These are phyloP conservation scores for Lytechinus pictus DNA, from an alignment of 35 echinoderm and acorn worm genomes.

Conservation along the genomic window DNA sequence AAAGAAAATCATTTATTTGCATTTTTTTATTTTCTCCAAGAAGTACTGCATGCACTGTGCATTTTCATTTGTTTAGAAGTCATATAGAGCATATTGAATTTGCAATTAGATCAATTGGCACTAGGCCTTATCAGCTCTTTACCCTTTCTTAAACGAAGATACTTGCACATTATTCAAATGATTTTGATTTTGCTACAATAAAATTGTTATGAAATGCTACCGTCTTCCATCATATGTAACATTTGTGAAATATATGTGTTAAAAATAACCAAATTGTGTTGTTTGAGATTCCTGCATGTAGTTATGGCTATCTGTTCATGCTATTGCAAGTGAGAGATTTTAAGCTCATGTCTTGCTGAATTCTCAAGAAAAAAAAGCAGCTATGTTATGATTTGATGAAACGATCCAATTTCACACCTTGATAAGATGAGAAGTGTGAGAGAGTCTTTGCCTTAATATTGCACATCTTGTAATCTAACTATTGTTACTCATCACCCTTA, in stretches of 20 bases:
- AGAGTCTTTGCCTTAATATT: too few relatives aligned
- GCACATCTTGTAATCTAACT: too few relatives aligned
- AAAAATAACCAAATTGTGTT: not conserved
- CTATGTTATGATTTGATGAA: too few relatives aligned
- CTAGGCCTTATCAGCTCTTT: not conserved
- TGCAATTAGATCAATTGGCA: not conserved
- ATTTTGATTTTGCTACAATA: not conserved
- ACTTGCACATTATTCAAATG: not conserved
- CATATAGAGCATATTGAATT: not conserved
- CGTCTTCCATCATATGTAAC: not conserved
- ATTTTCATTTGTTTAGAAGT: too few relatives aligned
- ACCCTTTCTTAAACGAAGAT: not conserved
- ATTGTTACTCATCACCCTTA: too few relatives aligned
- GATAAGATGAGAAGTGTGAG: too few relatives aligned
- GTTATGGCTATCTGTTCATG: not conserved
- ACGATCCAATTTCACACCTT: too few relatives aligned
- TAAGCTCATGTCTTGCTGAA: too few relatives aligned
- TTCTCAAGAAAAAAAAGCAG: too few relatives aligned
- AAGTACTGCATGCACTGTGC: too few relatives aligned
- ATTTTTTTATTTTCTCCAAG: too few relatives aligned
- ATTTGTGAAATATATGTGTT: not conserved
- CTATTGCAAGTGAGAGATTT: not conserved
- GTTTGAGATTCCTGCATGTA: not conserved
- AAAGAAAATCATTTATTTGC: too few relatives aligned
- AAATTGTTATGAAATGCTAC: not conserved